Conservation (phyloP, 2,888 invertebrate genomes). For the Phrixothrix hirtus region DNA sequence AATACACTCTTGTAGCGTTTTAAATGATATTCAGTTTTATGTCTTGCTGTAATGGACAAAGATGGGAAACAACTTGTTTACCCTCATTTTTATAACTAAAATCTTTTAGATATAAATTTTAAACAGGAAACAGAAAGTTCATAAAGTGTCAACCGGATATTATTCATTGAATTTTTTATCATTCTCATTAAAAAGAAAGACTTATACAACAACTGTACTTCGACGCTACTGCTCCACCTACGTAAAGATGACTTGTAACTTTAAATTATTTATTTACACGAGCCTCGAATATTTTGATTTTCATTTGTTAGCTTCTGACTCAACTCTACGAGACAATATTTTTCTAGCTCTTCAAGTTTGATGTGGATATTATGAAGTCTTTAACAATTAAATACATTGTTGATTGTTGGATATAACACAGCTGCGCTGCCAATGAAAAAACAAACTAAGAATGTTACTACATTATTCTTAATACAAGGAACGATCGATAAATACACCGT, state of each 20-base stretch:
- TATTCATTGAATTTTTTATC: too few species aligned
- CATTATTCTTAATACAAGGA: too few species aligned
- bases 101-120: too few species aligned
- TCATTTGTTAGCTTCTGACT: conserved; percentile 23
- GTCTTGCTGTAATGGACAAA: too few species aligned
- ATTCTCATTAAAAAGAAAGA: too few species aligned
- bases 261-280: conserved; percentile 30
- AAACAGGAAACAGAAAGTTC: too few species aligned
- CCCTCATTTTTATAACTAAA: background rate
- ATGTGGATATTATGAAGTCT: conserved; percentile 30
- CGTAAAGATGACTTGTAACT: conserved; percentile 28
- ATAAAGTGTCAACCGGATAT: too few species aligned
- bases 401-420: conserved; percentile 2
- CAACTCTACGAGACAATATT: conserved; percentile 31
- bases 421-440: conserved; percentile 1
- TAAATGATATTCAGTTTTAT: too few species aligned
- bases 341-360: conserved; percentile 30
- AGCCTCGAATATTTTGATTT: conserved; percentile 31
- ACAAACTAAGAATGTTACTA: background rate
- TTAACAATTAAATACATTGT: conserved; percentile 32
- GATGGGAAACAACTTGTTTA: too few species aligned
- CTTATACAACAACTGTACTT: conserved; percentile 3
- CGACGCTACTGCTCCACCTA: conserved; percentile 21
- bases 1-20: too few species aligned
- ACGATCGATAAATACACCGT: too few species aligned